phyloP scores from a whole-genome alignment of 1,140 invertebrate genomes.

The Steinernema feltiae region DNA sequence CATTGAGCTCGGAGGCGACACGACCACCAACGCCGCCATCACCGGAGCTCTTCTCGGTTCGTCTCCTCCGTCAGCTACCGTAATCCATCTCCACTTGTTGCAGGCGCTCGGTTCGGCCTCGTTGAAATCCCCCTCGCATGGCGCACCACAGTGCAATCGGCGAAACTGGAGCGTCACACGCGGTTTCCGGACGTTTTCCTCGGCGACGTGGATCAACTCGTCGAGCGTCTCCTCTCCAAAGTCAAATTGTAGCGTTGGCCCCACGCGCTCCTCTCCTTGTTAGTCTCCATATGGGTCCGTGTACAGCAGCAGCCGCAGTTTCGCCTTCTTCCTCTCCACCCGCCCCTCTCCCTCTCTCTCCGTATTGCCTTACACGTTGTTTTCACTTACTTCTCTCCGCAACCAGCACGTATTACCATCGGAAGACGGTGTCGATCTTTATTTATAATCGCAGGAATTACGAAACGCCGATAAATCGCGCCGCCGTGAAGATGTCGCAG shows the following conservation, averaged over 20 bases:
- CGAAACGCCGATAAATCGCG: too few relatives aligned
- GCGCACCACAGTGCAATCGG: conserved; percentile 19
- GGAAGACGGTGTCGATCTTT: too few relatives aligned
- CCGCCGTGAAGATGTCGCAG: too few relatives aligned
- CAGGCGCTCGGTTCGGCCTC: conserved; percentile 23
- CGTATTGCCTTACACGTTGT: not conserved
- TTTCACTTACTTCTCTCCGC: too few relatives aligned
- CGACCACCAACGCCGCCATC: conserved; percentile 29
- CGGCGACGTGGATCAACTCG: conserved; percentile 20
- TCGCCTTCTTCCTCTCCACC: not conserved
- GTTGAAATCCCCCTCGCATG: conserved; percentile 20
- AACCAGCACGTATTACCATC: too few relatives aligned
- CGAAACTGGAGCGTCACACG: conserved; percentile 23
- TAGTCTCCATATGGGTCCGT: conserved; percentile 10
- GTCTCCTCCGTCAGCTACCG: not conserved
- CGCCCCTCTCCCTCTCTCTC: not conserved
- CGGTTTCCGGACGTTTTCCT: conserved; percentile 26
- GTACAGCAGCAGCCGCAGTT: not conserved
- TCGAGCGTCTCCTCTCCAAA: conserved; percentile 28
- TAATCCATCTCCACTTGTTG: not conserved
- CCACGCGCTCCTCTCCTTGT: not conserved
- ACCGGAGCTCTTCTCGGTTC: conserved; percentile 22
- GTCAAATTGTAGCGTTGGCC: conserved; percentile 16
- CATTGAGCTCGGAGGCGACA: conserved; percentile 23
- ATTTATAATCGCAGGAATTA: too few relatives aligned